Conservation (phyloP, 2,888 invertebrate species). For the Spisula subtruncata region DNA sequence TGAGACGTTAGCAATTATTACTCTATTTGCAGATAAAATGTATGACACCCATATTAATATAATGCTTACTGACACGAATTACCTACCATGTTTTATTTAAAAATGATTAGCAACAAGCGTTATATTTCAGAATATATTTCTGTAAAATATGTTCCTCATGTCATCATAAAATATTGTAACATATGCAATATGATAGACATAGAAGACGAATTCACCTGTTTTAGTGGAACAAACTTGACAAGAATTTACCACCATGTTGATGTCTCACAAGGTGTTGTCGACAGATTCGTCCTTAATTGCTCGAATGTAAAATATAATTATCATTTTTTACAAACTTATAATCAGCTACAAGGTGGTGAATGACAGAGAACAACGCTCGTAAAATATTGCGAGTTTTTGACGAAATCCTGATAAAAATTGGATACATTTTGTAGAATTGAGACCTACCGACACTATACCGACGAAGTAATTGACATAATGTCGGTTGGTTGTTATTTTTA, state of each 20-base stretch:
- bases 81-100: conserved; percentile 13
- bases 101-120: background rate
- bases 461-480: background rate
- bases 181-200: background rate
- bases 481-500: too few species aligned
- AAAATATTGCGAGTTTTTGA: background rate
- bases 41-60: background rate
- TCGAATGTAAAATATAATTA: conserved; percentile 10
- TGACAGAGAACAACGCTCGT: background rate
- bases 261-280: background rate
- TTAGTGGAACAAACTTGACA: background rate
- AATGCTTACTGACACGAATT: too few species aligned
- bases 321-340: background rate
- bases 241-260: background rate
- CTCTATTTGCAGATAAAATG: background rate
- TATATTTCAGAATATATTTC: background rate
- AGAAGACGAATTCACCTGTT: conserved; percentile 11
- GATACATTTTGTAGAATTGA: background rate
- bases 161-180: background rate
- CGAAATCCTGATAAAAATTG: conserved; percentile 2
- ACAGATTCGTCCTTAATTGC: conserved; percentile 5
- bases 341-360: background rate
- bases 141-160: background rate
- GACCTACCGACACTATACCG: background rate
- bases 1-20: background rate